These are phyloP conservation scores for Trisateles emortualis DNA, from an alignment of 2,888 invertebrate species.

Conservation along the genomic window DNA sequence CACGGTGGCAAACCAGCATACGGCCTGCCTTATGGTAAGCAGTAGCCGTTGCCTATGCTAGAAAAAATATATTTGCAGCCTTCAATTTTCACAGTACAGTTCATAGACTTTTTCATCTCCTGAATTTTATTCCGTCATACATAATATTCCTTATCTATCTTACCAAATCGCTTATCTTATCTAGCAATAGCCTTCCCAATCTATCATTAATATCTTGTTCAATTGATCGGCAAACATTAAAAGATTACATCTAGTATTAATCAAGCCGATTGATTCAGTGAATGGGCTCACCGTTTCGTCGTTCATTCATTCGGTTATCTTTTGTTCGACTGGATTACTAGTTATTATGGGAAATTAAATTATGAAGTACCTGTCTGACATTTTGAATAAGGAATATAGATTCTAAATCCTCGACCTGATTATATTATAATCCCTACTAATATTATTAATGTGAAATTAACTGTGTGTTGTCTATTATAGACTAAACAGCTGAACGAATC, in stretches of 20 bases:
- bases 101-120: too few species aligned
- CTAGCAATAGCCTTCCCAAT: background rate
- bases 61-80: too few species aligned
- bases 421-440: too few species aligned
- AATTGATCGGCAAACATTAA: constrained; percentile 11
- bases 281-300: constrained; percentile 8
- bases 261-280: constrained; percentile 10
- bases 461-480: too few species aligned
- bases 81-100: too few species aligned
- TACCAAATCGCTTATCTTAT: background rate
- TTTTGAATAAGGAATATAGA: too few species aligned
- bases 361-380: background rate
- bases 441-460: too few species aligned
- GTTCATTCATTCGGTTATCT: constrained; percentile 2
- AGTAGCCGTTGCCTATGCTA: too few species aligned
- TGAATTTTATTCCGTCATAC: background rate
- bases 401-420: too few species aligned
- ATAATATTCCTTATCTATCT: background rate
- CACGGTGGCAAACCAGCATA: too few species aligned
- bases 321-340: constrained; percentile 3
- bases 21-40: too few species aligned
- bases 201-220: constrained; percentile 1
- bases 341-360: background rate
- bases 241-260: constrained; percentile 23
- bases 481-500: too few species aligned